These are phyloP conservation scores for Mastigias papua DNA, from an alignment of 30 jellyfish, hydroid and myxozoan species.

Conservation along the genomic window DNA sequence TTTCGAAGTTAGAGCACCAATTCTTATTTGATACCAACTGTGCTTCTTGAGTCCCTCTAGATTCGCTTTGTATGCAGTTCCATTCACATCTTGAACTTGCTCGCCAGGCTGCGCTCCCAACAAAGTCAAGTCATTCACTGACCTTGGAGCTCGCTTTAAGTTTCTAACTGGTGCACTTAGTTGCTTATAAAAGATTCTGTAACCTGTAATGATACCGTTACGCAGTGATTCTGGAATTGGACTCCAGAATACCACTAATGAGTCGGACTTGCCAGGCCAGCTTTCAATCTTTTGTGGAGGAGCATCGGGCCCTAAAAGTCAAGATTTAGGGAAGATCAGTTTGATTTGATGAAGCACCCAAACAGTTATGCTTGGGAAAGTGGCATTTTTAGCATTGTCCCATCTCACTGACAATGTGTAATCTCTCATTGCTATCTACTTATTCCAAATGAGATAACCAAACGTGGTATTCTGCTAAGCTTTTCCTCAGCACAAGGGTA, in stretches of 20 bases:
- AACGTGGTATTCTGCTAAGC: too few species aligned
- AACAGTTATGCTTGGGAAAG: too few species aligned
- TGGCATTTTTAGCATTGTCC: too few species aligned
- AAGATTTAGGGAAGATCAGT: too few species aligned
- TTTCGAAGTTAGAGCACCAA: constrained; percentile 64
- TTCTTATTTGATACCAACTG: constrained; percentile 70
- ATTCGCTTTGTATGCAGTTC: constrained; percentile 34
- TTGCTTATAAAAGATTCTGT: constrained; percentile 62
- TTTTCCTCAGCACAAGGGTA: too few species aligned
- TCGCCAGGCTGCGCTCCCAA: constrained; percentile 73
- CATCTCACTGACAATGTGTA: too few species aligned
- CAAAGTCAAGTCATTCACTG: constrained; percentile 24
- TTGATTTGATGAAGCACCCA: too few species aligned
- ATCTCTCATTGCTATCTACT: too few species aligned
- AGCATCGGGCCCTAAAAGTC: constrained; percentile 63
- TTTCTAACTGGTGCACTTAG: constrained; percentile 44
- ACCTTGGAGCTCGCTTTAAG: constrained; percentile 43
- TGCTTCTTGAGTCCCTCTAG: constrained; percentile 11
- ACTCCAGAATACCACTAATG: constrained; percentile 56
- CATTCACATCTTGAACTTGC: constrained; percentile 42
- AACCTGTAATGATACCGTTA: constrained; percentile 58
- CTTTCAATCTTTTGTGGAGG: constrained; percentile 59
- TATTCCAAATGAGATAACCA: too few species aligned
- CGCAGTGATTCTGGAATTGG: constrained; percentile 65
- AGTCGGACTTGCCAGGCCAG: constrained; percentile 57